These are phyloP conservation scores for Gobio occitaniae DNA, from an alignment of 2,797 vertebrate genomes.

Conservation along the genomic window DNA sequence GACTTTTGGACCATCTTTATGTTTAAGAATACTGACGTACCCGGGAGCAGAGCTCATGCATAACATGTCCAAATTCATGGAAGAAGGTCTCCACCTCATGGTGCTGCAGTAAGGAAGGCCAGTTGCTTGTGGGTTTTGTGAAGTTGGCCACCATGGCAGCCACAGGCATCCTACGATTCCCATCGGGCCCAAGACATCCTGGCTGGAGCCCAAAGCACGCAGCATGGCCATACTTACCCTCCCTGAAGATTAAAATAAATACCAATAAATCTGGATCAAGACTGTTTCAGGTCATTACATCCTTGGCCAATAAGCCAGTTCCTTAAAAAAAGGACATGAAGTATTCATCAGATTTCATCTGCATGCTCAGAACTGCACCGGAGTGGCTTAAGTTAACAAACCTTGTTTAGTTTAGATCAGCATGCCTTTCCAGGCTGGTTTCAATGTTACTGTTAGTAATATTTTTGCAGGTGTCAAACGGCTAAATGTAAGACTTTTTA, in stretches of 20 bases:
- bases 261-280: constrained; percentile 14
- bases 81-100: constrained; percentile 96
- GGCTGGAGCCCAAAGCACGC: constrained; percentile 94
- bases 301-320: neutral
- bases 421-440: neutral
- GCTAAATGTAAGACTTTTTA: neutral
- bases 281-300: neutral
- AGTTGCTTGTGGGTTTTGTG: constrained; percentile 80
- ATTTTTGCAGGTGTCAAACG: neutral
- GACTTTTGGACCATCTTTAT: neutral
- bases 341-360: constrained; percentile 5
- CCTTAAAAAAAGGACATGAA: neutral
- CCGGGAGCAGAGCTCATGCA: constrained; percentile 96
- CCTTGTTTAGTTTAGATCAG: neutral
- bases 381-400: neutral
- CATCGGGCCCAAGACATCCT: constrained; percentile 86
- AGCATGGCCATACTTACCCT: constrained; percentile 93
- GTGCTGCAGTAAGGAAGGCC: constrained; percentile 88
- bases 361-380: neutral
- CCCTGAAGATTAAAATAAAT: constrained; percentile 73
- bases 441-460: neutral
- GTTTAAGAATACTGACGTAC: constrained; percentile 70
- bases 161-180: constrained; percentile 85
- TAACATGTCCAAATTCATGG: constrained; percentile 95
- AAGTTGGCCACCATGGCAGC: constrained; percentile 93